Evolutionary conservation across 2,888 invertebrate genomes (phyloP).

Genomic region (Drosophila prolongata): DNA sequence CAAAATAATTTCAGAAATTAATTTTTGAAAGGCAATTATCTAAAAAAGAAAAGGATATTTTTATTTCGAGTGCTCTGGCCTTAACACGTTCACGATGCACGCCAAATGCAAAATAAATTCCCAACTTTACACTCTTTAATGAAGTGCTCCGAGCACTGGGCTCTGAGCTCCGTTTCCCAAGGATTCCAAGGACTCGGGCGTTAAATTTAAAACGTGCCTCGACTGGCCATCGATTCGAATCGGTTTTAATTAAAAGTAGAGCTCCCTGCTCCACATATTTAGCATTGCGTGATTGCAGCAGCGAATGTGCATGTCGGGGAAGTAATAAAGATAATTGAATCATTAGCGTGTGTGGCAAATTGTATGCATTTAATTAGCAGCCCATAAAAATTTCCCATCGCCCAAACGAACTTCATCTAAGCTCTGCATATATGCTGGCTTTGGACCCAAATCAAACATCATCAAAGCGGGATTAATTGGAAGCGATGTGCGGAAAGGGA

Average conservation of each 20-base stretch:
- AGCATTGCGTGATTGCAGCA: slow-evolving; percentile 35
- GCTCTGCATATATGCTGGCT: neutral
- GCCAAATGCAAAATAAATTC: slow-evolving; percentile 69
- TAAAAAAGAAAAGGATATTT: too few species aligned
- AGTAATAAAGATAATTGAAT: slow-evolving; percentile 74
- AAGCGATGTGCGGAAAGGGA: neutral
- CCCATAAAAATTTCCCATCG: slow-evolving; percentile 38
- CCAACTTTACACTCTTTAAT: slow-evolving; percentile 70
- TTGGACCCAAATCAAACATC: slow-evolving; percentile 60
- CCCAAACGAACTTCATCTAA: slow-evolving; percentile 3
- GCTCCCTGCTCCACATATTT: slow-evolving; percentile 41
- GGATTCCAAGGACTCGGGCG: slow-evolving; percentile 25
- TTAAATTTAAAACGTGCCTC: slow-evolving; percentile 73
- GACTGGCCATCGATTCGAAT: slow-evolving; percentile 57
- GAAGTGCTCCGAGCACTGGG: slow-evolving; percentile 48
- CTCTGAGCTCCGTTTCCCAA: slow-evolving; percentile 1
- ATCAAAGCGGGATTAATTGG: slow-evolving; percentile 60
- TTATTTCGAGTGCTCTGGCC: slow-evolving; percentile 1
- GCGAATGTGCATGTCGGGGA: slow-evolving; percentile 24
- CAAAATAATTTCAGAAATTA: too few species aligned
- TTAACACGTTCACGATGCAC: slow-evolving; percentile 35
- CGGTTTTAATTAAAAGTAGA: slow-evolving; percentile 65
- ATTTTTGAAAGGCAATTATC: too few species aligned
- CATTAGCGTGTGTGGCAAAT: slow-evolving; percentile 66
- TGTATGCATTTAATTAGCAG: slow-evolving; percentile 68